Conservation (phyloP, 2,113 vertebrate species). For the Chloroceryle aenea region DNA sequence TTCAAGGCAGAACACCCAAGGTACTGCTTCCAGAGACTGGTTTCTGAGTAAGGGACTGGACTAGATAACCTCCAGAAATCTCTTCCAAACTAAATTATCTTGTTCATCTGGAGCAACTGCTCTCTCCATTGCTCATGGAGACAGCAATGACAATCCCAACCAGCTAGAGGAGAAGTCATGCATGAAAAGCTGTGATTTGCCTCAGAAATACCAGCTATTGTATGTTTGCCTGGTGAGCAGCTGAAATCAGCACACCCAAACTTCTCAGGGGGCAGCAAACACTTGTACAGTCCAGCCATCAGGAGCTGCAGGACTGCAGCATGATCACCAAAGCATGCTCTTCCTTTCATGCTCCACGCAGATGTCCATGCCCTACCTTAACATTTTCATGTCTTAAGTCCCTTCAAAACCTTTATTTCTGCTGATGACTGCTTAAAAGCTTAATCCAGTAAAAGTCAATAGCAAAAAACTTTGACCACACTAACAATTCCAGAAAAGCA, state of each 20-base stretch:
- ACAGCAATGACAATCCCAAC: background rate
- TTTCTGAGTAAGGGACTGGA: background rate
- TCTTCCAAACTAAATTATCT: background rate
- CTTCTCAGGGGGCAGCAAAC: background rate
- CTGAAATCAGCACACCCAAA: background rate
- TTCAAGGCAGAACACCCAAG: background rate
- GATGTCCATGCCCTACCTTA: background rate
- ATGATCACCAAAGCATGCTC: fast-evolving
- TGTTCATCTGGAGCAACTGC: background rate
- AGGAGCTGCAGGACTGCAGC: background rate
- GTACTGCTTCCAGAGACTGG: background rate
- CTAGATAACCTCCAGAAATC: background rate
- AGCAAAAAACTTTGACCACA: background rate
- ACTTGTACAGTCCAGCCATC: background rate
- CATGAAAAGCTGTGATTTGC: background rate
- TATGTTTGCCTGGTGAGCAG: background rate
- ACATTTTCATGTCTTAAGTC: background rate
- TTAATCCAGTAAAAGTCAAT: background rate
- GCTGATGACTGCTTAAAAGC: background rate
- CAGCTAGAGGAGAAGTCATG: background rate
- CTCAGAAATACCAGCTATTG: background rate
- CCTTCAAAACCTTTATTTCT: background rate
- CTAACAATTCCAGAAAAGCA: background rate
- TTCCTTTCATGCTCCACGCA: background rate
- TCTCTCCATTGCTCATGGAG: background rate